These are phyloP conservation scores for Caligus rogercresseyi DNA, from an alignment of 1,140 invertebrate genomes.

Conservation along the genomic window DNA sequence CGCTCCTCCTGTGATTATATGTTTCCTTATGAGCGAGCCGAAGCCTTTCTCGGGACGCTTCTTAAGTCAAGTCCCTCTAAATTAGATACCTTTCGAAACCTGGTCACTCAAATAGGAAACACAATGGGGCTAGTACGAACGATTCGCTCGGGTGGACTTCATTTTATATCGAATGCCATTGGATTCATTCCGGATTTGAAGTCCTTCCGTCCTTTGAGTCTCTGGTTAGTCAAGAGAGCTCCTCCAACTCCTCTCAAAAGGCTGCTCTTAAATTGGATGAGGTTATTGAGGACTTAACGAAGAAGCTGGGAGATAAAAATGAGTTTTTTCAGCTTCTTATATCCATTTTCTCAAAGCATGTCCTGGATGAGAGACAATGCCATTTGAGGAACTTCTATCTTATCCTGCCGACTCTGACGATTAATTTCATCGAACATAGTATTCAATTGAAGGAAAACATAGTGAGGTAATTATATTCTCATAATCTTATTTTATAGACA, in stretches of 20 bases:
- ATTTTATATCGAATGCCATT: slow-evolving; percentile 75
- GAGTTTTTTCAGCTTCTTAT: slow-evolving; percentile 88
- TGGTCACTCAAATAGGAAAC: slow-evolving; percentile 90
- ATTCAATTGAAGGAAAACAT: slow-evolving; percentile 82
- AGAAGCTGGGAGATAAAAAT: slow-evolving; percentile 76
- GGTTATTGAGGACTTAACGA: slow-evolving; percentile 53
- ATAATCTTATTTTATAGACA: no score
- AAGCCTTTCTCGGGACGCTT: slow-evolving; percentile 76
- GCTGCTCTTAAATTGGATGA: slow-evolving; percentile 53
- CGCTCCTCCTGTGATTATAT: slow-evolving; percentile 37
- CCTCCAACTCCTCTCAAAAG: slow-evolving; percentile 37
- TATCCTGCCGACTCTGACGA: slow-evolving; percentile 76
- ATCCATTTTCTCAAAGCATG: slow-evolving; percentile 74
- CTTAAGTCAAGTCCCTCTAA: slow-evolving; percentile 57
- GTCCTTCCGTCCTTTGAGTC: slow-evolving; percentile 42
- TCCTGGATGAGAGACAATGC: slow-evolving; percentile 61
- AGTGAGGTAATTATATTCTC: no score
- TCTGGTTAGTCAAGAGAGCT: slow-evolving; percentile 31
- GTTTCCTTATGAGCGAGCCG: slow-evolving; percentile 49
- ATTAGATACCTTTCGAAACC: slow-evolving; percentile 74
- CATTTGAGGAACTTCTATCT: slow-evolving; percentile 86
- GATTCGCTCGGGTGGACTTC: slow-evolving; percentile 76
- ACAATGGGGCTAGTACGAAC: slow-evolving; percentile 88
- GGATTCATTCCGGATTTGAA: slow-evolving; percentile 73
- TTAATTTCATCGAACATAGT: slow-evolving; percentile 87